Percentiles rank a stretch among this genome's conserved stretches.
Conservation (phyloP, 2,113 vertebrate species). For the Antennarius striatus region DNA sequence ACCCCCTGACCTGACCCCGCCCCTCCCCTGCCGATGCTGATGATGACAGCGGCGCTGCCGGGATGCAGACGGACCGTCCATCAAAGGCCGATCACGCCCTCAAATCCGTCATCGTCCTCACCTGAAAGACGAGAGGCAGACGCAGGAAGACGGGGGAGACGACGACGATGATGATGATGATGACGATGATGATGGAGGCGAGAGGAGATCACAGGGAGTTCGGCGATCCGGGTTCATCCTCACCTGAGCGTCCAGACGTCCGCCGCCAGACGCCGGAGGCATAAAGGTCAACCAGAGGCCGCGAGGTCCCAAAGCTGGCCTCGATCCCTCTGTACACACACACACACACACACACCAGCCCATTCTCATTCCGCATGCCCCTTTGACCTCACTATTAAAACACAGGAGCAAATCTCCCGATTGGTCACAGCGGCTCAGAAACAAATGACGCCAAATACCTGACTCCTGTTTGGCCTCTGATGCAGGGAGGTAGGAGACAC, state of each 20-base stretch:
- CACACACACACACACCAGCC: constrained; percentile 33
- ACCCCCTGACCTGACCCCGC: constrained; percentile 52
- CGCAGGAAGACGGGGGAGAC: constrained; percentile 36
- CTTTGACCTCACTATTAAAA: constrained; percentile 74
- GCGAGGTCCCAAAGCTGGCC: constrained; percentile 59
- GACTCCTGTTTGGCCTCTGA: constrained; percentile 62
- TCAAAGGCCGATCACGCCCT: constrained; percentile 30
- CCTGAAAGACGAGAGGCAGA: constrained; percentile 65
- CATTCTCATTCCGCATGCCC: constrained; percentile 58
- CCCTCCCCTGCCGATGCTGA: not conserved
- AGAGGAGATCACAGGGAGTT: constrained; percentile 44
- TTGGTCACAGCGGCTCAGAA: constrained; percentile 73
- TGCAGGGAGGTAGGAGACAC: constrained; percentile 8
- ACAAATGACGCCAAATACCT: constrained; percentile 73
- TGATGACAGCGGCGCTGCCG: constrained; percentile 14
- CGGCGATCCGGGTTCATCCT: constrained; percentile 14
- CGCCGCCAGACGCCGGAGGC: constrained; percentile 36
- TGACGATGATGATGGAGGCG: constrained; percentile 30
- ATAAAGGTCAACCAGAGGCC: constrained; percentile 66
- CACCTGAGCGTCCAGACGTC: constrained; percentile 58
- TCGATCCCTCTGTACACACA: constrained; percentile 60
- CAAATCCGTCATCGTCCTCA: constrained; percentile 61
- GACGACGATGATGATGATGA: constrained; percentile 8
- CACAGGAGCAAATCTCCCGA: constrained; percentile 75
- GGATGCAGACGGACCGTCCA: constrained; percentile 55